Conservation (phyloP, 2,888 invertebrate genomes). For the Unio pictorum region DNA sequence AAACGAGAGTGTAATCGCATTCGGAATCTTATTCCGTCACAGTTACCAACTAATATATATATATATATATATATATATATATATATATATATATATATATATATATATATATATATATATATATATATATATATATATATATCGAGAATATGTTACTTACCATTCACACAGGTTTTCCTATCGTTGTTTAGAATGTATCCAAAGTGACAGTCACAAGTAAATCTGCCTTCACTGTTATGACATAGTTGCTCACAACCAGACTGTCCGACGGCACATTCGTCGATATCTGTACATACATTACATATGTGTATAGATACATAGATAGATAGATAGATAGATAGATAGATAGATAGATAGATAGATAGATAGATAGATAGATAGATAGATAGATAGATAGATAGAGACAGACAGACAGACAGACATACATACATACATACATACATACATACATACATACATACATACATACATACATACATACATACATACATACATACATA, state of each 20-base stretch:
- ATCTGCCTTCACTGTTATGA: conserved; percentile 11
- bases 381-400: not conserved
- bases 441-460: no score
- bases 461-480: no score
- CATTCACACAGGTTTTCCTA: conserved; percentile 15
- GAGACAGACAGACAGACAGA: no score
- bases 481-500: no score
- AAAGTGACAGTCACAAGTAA: conserved; percentile 23
- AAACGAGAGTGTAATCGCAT: no score
- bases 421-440: no score
- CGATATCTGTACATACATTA: conserved; percentile 9
- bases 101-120: conserved; percentile 3
- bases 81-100: conserved; percentile 3
- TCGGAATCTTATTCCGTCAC: no score
- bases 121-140: not conserved
- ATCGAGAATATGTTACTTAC: not conserved
- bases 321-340: no score
- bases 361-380: no score
- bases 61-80: not conserved
- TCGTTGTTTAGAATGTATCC: conserved; percentile 21
- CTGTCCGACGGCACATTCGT: conserved; percentile 12
- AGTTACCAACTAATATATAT: no score
- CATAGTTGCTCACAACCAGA: conserved; percentile 20
- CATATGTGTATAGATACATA: no score
- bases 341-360: no score